Evolutionary conservation across 2,888 invertebrate species (phyloP), one percentile per base, ranked within the genome.

Genomic region (Leucophenga maculata): DNA sequence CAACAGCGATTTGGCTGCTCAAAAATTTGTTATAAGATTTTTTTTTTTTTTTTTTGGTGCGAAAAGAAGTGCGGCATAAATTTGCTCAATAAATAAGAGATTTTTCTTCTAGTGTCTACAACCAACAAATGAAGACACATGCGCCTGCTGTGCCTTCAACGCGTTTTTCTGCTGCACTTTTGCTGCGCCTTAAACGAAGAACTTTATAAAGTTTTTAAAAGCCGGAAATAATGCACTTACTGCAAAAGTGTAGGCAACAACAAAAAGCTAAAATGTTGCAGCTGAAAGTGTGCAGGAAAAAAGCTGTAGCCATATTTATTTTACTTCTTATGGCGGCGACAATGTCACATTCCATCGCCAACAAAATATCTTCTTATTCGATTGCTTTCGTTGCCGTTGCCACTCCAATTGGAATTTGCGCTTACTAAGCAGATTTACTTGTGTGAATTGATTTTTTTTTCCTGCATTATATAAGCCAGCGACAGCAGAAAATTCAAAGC

Each of bases 161-260:
- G 3, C 3, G 11, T 11, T 39, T 39, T 39, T 39, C 11, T 39
- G 8, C 31, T 14, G 13, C 57, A 57, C 31, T 57, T 57, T 31
- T 22, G 31, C 31, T 6, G 26, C 65, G 65, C 65, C 50, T 22
- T 50, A 55, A 20, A 26, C 31, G 1, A 39, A 39, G 1, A 39
- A 39, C 39, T 39, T 39, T 74, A 69, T 69, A 76, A 80, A 81
- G 74, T 78, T 83, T 81, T 75, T 77, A 79, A 81, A 79, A 82
- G 79, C 79, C 82, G 82, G 82, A 82, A 83, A 82, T 83, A 83
- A 82, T 83, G 80, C 82, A 83, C 82, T 83, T 80, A 80, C 73
- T 55, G 68, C 48, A 69, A 75, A 39, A 75, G 68, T 75, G 74
- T 73, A 44, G 62, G 44, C 55, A 60, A 20, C 52, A 68, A 57